A percentile compares a stretch with the other conserved stretches of the same genome.
Conservation (phyloP, 2,888 invertebrate species). For the Nudaria mundana region DNA sequence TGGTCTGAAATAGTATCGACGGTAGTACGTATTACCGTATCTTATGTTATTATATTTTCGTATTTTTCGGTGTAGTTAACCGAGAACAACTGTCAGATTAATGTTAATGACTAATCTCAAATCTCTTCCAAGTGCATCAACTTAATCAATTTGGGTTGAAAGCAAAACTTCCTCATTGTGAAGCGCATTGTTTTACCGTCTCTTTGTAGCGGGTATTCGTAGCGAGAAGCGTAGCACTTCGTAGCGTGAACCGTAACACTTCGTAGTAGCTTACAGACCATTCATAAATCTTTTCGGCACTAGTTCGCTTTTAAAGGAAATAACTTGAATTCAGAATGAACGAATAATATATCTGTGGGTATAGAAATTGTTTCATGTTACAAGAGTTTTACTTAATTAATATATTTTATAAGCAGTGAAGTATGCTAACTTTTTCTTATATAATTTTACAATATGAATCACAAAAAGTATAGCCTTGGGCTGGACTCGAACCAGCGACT, state of each 20-base stretch:
- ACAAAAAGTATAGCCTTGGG: too few species aligned
- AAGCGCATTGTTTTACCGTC: constrained; percentile 11
- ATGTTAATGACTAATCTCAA: too few species aligned
- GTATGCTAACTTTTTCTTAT: too few species aligned
- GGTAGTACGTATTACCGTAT: too few species aligned
- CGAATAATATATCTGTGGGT: constrained; percentile 16
- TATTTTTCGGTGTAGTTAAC: too few species aligned
- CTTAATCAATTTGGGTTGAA: constrained; percentile 27
- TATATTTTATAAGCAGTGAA: too few species aligned
- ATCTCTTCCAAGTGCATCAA: too few species aligned
- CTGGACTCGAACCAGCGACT: too few species aligned
- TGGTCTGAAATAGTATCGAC: too few species aligned
- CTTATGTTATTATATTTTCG: too few species aligned
- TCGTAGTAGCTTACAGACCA: constrained; percentile 30
- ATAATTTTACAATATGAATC: too few species aligned
- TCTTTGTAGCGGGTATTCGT: constrained; percentile 25
- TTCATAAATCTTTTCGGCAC: constrained; percentile 25
- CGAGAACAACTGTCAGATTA: too few species aligned
- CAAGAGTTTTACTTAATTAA: constrained; percentile 5
- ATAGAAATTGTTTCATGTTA: background rate
- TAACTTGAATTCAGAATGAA: constrained; percentile 20
- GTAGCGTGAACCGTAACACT: constrained; percentile 21
- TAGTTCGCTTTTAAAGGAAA: constrained; percentile 25
- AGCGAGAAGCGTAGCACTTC: constrained; percentile 9
- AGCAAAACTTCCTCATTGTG: constrained; percentile 30